Conservation (phyloP, 2,888 invertebrate species). For the Nematopogon swammerdamellus region DNA sequence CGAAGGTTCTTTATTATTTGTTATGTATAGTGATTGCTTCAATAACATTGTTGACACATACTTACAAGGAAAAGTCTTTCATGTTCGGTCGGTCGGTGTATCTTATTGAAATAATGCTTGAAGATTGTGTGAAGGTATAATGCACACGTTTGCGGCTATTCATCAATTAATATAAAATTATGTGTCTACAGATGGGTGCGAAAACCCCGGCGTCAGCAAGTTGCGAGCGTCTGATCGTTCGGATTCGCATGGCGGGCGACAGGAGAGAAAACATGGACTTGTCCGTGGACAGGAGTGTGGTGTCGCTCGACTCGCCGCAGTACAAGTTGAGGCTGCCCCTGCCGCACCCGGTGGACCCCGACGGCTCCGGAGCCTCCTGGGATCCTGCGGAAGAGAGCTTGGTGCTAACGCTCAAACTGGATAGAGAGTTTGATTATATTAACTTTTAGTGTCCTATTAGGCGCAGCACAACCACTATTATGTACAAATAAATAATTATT, state of each 20-base stretch:
- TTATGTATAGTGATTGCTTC: too few species aligned
- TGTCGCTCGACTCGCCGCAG: conserved; percentile 62
- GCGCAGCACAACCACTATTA: too few species aligned
- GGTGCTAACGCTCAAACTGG: conserved; percentile 67
- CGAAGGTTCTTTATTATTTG: too few species aligned
- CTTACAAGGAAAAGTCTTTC: too few species aligned
- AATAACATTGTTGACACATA: too few species aligned
- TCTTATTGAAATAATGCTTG: too few species aligned
- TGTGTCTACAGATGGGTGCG: conserved; percentile 69
- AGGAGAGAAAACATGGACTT: conserved; percentile 72
- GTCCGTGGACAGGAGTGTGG: conserved; percentile 56
- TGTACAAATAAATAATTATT: too few species aligned
- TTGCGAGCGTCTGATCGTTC: conserved; percentile 84
- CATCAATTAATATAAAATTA: neutral
- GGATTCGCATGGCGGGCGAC: conserved; percentile 73
- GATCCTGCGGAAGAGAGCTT: conserved; percentile 63
- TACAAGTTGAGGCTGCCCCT: conserved; percentile 71
- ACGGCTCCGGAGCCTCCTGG: conserved; percentile 79
- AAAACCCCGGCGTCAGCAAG: conserved; percentile 77
- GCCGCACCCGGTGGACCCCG: conserved; percentile 79
- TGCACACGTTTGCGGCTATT: neutral
- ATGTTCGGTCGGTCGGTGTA: too few species aligned
- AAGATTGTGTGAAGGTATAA: too few species aligned
- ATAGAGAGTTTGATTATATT: conserved; percentile 79
- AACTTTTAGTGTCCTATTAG: conserved; percentile 75